Base-by-base conservation (phyloP, 2,888 invertebrate genomes). In the Pachliopta kotzebuea region DNA sequence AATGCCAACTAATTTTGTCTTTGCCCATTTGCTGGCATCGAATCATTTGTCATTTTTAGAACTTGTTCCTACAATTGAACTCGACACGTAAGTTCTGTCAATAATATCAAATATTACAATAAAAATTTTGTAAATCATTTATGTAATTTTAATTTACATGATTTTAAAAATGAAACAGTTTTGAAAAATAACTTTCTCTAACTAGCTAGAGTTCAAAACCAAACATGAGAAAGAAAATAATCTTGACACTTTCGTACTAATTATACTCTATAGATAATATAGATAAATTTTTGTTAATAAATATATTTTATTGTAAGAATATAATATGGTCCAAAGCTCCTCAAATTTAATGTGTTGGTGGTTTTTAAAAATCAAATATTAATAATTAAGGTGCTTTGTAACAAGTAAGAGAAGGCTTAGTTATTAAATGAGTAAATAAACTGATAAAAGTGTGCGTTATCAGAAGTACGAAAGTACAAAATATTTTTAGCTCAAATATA, bases 21-120 rank as follows among this genome's bases (percentile, higher is more conserved):
- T 60, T 60, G 54, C 54, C 60, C 42, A 60, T 60, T 60, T 60
- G 53, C 42, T 60, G 54, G 54, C 50, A 52, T 52, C 50, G 50
- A 50, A 52, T 60, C 60, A 60, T 60, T 31, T 55, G 23, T 23
- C 52, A 52, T 31, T 52, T 53, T 52, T 53, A 60, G 60, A 60
- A 53, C 21, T 53, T n/a, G 24, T 54, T 18, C 3, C 18, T 26
- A 2, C 54, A 11, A 21, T 21, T 52, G 7, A 45, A 45, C 45
- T 45, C 45, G 9, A 45, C 8, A 45, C 18, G 11, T 18, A 6
- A 45, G n/a, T n/a, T 45, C 45, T 2, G 7, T n/a, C 7, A 45
- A 45, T 18, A 45, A n/a, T 45, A 45, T 45, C 45, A 45, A 45
- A 4, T n/a, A 45, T 45, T 37, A 37, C 11, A 37, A 37, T 26